These are phyloP conservation scores for Brachyistius frenatus DNA, from an alignment of 2,113 vertebrate genomes.

Conservation along the genomic window DNA sequence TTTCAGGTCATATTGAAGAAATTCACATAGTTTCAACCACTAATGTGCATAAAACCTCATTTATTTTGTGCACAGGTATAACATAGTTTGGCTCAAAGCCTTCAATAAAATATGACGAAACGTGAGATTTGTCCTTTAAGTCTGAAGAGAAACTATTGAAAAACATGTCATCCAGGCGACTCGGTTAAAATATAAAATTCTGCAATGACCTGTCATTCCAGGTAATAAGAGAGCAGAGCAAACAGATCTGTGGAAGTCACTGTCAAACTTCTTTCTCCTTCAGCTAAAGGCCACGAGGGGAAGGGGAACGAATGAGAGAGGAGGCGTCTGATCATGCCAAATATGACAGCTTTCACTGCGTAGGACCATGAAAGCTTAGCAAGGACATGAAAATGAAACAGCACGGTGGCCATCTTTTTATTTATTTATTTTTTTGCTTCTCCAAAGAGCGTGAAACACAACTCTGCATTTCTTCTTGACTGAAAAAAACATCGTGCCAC, in stretches of 20 bases:
- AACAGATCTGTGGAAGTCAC: background rate
- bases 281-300: constrained; percentile 8
- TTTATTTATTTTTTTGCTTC: too few species aligned
- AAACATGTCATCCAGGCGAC: constrained; percentile 34
- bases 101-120: constrained; percentile 11
- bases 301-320: background rate
- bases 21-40: too few species aligned
- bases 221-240: constrained; percentile 25
- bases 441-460: too few species aligned
- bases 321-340: constrained; percentile 18
- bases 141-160: constrained; percentile 27
- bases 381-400: background rate
- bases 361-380: background rate
- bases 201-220: constrained; percentile 23
- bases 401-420: background rate
- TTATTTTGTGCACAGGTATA: background rate
- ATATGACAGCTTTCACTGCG: constrained; percentile 32
- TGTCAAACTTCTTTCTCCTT: constrained; percentile 34
- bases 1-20: too few species aligned
- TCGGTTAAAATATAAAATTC: constrained; percentile 35
- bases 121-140: constrained; percentile 16
- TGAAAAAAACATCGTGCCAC: too few species aligned
- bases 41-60: background rate
- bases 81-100: background rate
- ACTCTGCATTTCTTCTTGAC: too few species aligned